Evolutionary conservation across 1,140 invertebrate genomes (phyloP).

Genomic region (Aphaenogaster ashmeadi): DNA sequence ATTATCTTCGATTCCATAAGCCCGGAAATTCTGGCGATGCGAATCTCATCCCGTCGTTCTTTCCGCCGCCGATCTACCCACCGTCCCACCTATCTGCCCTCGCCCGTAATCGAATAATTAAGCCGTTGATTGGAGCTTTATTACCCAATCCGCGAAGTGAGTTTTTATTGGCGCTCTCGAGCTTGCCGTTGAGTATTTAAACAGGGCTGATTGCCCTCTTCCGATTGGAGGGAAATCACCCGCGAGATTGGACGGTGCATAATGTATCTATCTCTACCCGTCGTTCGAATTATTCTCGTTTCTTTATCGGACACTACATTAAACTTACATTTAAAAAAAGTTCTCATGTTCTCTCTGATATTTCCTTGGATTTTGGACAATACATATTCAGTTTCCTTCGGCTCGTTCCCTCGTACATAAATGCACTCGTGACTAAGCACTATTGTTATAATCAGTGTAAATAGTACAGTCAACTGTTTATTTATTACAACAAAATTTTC

Average conservation of each 20-base stretch:
- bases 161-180: slow-evolving; percentile 85
- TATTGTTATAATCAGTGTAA: not conserved
- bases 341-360: not conserved
- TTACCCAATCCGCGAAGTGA: slow-evolving; percentile 87
- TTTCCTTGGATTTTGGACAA: not conserved
- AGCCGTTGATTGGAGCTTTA: slow-evolving; percentile 87
- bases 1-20: slow-evolving; percentile 87
- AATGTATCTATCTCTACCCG: slow-evolving; percentile 75
- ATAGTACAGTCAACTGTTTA: not conserved
- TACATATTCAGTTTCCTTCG: not conserved
- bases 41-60: slow-evolving; percentile 53
- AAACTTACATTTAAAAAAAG: not conserved
- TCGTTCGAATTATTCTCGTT: slow-evolving; percentile 72
- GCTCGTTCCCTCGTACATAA: not conserved
- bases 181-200: slow-evolving; percentile 81
- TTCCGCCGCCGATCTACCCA: slow-evolving; percentile 30
- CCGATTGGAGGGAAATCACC: slow-evolving; percentile 80
- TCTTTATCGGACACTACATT: slow-evolving; percentile 59
- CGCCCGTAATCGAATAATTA: slow-evolving; percentile 86
- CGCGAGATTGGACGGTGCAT: slow-evolving; percentile 80
- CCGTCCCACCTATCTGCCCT: slow-evolving; percentile 29
- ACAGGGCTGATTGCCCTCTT: slow-evolving; percentile 83
- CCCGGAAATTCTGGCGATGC: slow-evolving; percentile 56
- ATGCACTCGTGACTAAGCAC: not conserved
- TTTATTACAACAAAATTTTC: not conserved